These are phyloP conservation scores for Perognathus longimembris DNA, from an alignment of 2,113 vertebrate genomes.

Conservation along the genomic window DNA sequence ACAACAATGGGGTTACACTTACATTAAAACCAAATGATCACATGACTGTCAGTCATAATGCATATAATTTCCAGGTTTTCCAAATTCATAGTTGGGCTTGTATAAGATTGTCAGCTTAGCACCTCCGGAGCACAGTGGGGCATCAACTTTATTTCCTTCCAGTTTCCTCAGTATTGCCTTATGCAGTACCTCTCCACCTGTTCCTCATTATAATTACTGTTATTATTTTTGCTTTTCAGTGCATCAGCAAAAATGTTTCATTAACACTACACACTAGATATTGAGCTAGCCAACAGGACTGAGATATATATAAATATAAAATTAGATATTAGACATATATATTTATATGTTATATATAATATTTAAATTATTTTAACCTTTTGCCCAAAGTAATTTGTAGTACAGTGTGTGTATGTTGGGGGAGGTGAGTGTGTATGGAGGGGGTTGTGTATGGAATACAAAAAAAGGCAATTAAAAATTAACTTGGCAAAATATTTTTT, in stretches of 20 bases:
- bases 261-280: background rate
- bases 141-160: background rate
- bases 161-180: background rate
- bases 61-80: background rate
- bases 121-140: background rate
- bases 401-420: background rate
- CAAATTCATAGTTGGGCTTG: background rate
- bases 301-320: background rate
- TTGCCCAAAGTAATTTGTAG: background rate
- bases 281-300: background rate
- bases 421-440: too few relatives aligned
- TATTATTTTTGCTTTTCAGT: background rate
- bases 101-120: background rate
- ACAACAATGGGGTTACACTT: background rate
- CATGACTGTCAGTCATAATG: background rate
- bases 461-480: conserved; percentile 24
- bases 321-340: too few relatives aligned
- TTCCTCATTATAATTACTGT: background rate
- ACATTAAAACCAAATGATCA: background rate
- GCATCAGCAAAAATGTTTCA: background rate
- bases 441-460: background rate
- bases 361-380: background rate
- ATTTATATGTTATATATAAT: too few relatives aligned
- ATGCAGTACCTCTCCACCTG: background rate
- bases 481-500: background rate